Percentiles rank a stretch among this genome's conserved stretches.
phyloP scores from a whole-genome alignment of 1,140 invertebrate species.

The Maniola jurtina region DNA sequence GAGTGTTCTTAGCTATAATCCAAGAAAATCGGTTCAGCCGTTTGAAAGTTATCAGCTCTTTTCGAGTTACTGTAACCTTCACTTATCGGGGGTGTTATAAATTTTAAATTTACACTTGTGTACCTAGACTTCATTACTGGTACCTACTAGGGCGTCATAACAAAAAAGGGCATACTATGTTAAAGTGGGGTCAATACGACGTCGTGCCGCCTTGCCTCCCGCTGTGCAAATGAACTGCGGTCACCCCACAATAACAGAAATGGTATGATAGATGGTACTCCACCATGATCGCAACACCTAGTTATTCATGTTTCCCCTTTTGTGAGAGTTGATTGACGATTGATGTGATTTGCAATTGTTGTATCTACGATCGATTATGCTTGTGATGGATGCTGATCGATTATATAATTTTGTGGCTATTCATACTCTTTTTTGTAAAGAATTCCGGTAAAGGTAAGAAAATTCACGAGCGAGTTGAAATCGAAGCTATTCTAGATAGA shows the following conservation, averaged over 20 bases:
- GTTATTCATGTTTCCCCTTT: conserved; percentile 19
- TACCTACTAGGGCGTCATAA: too few relatives aligned
- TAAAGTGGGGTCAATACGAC: conserved; percentile 45
- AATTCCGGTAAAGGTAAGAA: too few relatives aligned
- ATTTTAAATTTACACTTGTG: too few relatives aligned
- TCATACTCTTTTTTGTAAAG: not conserved
- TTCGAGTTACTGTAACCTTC: too few relatives aligned
- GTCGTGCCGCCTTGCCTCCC: conserved; percentile 51
- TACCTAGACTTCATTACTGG: too few relatives aligned
- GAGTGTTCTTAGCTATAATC: too few relatives aligned
- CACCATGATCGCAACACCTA: conserved; percentile 20
- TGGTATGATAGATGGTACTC: conserved; percentile 26
- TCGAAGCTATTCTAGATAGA: too few relatives aligned
- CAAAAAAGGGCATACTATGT: not conserved
- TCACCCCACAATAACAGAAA: conserved; percentile 33
- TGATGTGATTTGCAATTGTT: conserved; percentile 20
- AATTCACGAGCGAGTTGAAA: too few relatives aligned
- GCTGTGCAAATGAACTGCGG: conserved; percentile 32
- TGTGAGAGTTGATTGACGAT: conserved; percentile 20
- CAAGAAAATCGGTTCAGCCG: too few relatives aligned
- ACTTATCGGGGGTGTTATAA: too few relatives aligned
- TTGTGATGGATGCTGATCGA: not conserved
- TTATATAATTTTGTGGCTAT: conserved; percentile 9
- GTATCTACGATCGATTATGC: conserved; percentile 14
- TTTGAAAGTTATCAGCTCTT: too few relatives aligned